phyloP scores from a whole-genome alignment of 2,113 vertebrate species.

The Acanthisitta chloris region DNA sequence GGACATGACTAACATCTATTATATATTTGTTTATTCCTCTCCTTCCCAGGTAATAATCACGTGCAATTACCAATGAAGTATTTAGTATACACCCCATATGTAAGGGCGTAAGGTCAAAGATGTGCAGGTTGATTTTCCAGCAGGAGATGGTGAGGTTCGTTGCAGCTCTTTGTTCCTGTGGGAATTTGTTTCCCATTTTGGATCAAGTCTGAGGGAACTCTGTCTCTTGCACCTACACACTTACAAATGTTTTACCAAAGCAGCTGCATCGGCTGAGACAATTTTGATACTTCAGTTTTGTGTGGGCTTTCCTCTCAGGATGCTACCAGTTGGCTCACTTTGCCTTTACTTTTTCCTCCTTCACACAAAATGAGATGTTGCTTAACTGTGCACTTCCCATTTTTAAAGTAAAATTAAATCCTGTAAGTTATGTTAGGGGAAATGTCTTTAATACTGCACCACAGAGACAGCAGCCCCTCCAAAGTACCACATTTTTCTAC shows the following conservation, averaged over 20 bases:
- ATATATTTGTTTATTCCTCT: not conserved
- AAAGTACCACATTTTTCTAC: not conserved
- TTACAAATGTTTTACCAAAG: not conserved
- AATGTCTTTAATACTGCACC: not conserved
- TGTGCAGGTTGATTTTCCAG: conserved; percentile 1
- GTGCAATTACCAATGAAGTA: not conserved
- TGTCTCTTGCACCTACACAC: not conserved
- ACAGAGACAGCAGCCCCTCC: not conserved
- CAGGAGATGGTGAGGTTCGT: not conserved
- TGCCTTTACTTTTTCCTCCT: not conserved
- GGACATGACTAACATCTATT: not conserved
- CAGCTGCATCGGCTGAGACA: not conserved
- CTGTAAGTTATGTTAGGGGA: not conserved
- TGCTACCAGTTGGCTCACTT: not conserved
- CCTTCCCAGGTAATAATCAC: not conserved
- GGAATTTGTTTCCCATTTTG: not conserved
- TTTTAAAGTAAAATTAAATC: not conserved
- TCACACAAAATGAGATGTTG: not conserved
- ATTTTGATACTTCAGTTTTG: not conserved
- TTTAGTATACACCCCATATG: not conserved
- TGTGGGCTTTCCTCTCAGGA: not conserved
- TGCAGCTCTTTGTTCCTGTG: not conserved
- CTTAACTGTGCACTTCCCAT: not conserved
- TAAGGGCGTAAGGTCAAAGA: conserved; percentile 24
- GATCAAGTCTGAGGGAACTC: not conserved